These are phyloP conservation scores for Atractosteus spatula DNA, from an alignment of 2,113 vertebrate genomes.

Conservation along the genomic window DNA sequence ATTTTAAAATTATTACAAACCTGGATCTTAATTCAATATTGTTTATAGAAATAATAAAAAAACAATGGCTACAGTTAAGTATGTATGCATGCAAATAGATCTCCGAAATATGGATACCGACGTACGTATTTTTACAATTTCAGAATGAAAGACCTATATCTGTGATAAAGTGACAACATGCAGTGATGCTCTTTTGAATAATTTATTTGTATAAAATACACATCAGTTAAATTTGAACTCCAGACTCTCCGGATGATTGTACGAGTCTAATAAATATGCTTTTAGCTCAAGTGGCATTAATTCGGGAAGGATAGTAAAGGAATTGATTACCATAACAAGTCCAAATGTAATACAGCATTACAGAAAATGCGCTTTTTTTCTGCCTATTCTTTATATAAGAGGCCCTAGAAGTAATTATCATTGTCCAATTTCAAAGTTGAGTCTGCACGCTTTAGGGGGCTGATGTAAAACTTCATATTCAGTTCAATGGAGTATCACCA, in stretches of 20 bases:
- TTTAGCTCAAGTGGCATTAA: constrained; percentile 20
- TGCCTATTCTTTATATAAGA: constrained; percentile 36
- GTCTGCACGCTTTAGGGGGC: constrained; percentile 77
- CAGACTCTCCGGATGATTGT: constrained; percentile 15
- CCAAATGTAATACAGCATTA: constrained; percentile 22
- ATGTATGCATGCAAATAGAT: no score
- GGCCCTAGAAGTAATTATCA: constrained; percentile 63
- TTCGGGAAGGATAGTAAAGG: constrained; percentile 20
- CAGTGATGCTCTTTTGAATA: no score
- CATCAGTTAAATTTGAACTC: neutral
- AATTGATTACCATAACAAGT: constrained; percentile 19
- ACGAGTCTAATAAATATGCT: constrained; percentile 14
- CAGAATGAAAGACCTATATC: no score
- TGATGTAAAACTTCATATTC: constrained; percentile 84
- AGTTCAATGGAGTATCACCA: constrained; percentile 90
- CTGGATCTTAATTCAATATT: no score
- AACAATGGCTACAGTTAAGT: neutral
- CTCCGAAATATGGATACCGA: no score
- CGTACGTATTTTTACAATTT: no score
- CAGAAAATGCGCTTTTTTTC: constrained; percentile 19
- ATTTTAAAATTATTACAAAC: no score
- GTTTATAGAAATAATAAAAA: neutral
- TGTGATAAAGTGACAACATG: no score
- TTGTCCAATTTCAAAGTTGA: constrained; percentile 82
- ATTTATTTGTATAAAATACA: no score